phyloP scores from a whole-genome alignment of 2,113 vertebrate genomes.

The Zapornia atra region DNA sequence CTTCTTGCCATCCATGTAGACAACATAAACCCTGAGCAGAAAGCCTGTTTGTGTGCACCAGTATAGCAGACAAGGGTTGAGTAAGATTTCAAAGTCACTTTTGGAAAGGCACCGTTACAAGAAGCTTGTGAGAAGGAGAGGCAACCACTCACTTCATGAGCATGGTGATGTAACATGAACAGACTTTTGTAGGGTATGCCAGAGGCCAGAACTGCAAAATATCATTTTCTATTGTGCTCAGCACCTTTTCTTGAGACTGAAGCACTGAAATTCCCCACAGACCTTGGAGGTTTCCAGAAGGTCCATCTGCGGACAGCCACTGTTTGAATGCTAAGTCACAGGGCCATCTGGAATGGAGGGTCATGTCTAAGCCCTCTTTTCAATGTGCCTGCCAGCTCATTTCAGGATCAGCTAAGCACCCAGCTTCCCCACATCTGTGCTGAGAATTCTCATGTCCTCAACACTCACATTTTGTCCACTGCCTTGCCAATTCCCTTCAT shows the following conservation, averaged over 20 bases:
- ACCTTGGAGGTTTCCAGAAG: background rate
- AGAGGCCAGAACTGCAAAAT: background rate
- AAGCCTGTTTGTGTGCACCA: background rate
- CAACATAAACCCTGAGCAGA: background rate
- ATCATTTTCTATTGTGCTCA: background rate
- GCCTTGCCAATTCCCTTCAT: background rate
- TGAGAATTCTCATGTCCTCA: background rate
- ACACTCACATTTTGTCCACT: background rate
- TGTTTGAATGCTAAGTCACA: background rate
- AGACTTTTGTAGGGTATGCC: background rate
- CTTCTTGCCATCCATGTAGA: background rate
- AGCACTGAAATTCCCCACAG: background rate
- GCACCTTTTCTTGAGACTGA: background rate
- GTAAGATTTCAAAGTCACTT: background rate
- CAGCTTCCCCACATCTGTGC: fast-evolving
- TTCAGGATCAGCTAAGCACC: background rate
- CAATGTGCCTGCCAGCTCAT: background rate
- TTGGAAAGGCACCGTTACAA: background rate
- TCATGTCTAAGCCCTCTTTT: background rate
- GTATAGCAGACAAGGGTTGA: background rate
- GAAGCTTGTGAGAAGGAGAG: background rate
- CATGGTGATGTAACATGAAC: fast-evolving
- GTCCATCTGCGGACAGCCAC: background rate
- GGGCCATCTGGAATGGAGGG: background rate
- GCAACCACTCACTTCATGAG: background rate